Evolutionary conservation across 2,113 vertebrate genomes (phyloP).

Genomic region (Pangasianodon hypophthalmus): DNA sequence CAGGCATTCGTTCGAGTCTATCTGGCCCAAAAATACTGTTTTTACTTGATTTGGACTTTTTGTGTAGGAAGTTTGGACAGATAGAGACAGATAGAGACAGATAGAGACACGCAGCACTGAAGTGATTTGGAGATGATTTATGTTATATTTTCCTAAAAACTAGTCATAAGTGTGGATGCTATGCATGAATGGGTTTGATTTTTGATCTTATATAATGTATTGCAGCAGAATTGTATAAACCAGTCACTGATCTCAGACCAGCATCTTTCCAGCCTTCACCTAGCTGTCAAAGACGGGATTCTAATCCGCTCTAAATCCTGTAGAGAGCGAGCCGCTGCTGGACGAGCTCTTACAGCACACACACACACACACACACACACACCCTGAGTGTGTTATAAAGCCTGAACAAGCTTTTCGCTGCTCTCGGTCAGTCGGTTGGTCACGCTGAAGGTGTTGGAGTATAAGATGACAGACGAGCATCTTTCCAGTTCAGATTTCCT

Average conservation of each 20-base stretch:
- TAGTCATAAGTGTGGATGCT: not conserved
- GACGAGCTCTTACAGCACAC: not conserved
- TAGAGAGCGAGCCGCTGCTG: not conserved
- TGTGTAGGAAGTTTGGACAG: not conserved
- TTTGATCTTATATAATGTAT: no score
- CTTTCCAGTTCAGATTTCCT: not conserved
- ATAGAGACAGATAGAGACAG: not conserved
- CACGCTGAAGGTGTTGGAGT: not conserved
- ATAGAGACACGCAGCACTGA: not conserved
- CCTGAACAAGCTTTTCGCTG: not conserved
- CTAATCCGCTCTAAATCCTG: not conserved
- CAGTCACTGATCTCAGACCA: not conserved
- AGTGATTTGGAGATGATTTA: not conserved
- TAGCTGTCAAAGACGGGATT: not conserved
- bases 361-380: not conserved
- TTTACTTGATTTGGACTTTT: not conserved
- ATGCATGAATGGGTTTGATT: not conserved
- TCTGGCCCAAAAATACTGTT: no score
- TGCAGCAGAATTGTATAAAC: no score
- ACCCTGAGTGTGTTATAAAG: no score
- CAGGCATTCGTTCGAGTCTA: no score
- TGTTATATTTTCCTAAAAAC: not conserved
- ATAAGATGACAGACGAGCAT: not conserved
- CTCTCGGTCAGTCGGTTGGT: not conserved
- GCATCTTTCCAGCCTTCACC: not conserved